Conservation (phyloP, 2,797 vertebrate species). For the Sebastes miniatus region DNA sequence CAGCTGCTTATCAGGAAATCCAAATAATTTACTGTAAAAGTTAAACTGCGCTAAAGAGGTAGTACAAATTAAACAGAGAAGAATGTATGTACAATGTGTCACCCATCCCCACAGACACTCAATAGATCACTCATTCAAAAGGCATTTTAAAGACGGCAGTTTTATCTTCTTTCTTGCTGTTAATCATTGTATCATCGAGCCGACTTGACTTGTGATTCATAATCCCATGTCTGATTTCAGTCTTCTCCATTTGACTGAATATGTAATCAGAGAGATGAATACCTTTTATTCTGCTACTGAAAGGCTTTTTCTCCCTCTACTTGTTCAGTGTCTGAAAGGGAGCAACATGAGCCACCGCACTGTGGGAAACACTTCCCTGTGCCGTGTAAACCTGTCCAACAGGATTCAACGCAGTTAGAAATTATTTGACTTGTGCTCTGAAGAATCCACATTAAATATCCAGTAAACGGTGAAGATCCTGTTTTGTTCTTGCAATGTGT, state of each 20-base stretch:
- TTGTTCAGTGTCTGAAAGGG: slow-evolving; percentile 32
- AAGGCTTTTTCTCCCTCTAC: slow-evolving; percentile 15
- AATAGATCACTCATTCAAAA: not conserved
- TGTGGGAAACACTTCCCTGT: slow-evolving; percentile 7
- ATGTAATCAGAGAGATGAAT: slow-evolving; percentile 26
- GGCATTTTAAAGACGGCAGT: not conserved
- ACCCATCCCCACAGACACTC: not conserved
- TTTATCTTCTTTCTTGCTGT: not conserved
- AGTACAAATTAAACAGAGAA: not conserved
- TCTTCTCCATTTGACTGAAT: slow-evolving; percentile 11
- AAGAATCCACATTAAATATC: not conserved
- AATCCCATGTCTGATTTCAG: not conserved
- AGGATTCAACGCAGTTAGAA: not conserved
- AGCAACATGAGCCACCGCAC: slow-evolving; percentile 45
- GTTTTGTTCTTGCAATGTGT: not conserved
- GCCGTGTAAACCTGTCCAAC: slow-evolving; percentile 43
- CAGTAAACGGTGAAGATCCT: slow-evolving; percentile 1
- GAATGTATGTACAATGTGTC: not conserved
- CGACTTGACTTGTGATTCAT: not conserved
- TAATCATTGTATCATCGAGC: not conserved
- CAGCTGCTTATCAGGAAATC: not conserved
- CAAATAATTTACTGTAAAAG: not conserved
- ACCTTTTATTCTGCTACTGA: slow-evolving; percentile 34
- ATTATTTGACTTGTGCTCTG: not conserved
- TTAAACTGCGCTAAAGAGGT: not conserved